phyloP scores from a whole-genome alignment of 2,888 invertebrate genomes.

The Tillus elongatus region DNA sequence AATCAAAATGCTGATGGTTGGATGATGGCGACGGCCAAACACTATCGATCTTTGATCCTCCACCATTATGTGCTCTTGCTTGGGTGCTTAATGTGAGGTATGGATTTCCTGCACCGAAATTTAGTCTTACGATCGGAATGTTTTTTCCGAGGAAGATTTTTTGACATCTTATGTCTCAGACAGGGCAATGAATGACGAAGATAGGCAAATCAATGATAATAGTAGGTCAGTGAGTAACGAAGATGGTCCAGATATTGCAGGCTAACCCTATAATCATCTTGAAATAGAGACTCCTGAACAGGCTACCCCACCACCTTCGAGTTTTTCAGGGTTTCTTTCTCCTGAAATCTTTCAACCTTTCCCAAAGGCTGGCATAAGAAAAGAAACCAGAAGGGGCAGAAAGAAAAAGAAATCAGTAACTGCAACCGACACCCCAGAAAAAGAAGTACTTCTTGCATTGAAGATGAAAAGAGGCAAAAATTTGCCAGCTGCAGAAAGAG shows the following conservation, averaged over 20 bases:
- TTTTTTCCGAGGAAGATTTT: background rate
- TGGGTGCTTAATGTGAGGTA: constrained; percentile 1
- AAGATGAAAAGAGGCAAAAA: background rate
- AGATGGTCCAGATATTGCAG: background rate
- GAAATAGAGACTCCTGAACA: background rate
- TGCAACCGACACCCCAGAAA: background rate
- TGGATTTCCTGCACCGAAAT: background rate
- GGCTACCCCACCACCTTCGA: background rate
- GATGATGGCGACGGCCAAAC: background rate
- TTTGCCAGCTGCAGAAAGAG: background rate
- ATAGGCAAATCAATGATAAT: background rate
- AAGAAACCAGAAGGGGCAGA: background rate
- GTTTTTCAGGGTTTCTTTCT: background rate
- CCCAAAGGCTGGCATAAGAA: background rate
- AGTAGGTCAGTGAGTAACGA: background rate
- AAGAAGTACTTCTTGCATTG: background rate
- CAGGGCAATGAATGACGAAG: background rate
- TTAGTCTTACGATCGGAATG: background rate
- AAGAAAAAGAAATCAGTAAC: background rate
- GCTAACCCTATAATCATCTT: background rate
- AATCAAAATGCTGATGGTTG: background rate
- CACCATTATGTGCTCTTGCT: background rate
- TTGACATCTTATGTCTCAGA: background rate
- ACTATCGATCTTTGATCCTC: background rate
- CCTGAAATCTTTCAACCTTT: background rate